Evolutionary conservation across 2,113 vertebrate genomes (phyloP).

Genomic region (Agelaius tricolor): DNA sequence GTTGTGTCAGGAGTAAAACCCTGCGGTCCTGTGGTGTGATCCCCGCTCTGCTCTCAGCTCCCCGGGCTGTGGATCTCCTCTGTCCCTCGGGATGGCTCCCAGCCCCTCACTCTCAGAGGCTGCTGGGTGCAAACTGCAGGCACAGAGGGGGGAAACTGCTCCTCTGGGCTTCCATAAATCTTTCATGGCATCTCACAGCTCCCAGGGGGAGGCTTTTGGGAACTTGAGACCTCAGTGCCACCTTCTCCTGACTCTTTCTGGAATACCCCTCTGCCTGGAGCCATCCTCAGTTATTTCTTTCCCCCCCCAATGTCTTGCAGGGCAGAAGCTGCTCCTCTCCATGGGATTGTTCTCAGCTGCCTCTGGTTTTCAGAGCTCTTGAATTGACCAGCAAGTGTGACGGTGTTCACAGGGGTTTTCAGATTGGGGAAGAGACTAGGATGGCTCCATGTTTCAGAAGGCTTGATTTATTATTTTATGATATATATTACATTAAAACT

Average conservation of each 20-base stretch:
- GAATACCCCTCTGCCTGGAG: not conserved
- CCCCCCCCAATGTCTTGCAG: fast-evolving
- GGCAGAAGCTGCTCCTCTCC: not conserved
- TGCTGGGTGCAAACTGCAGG: not conserved
- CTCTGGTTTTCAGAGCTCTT: not conserved
- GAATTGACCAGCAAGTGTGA: not conserved
- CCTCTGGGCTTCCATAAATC: not conserved
- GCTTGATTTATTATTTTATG: no score
- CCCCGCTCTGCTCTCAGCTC: not conserved
- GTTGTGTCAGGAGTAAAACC: fast-evolving
- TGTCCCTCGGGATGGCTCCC: fast-evolving
- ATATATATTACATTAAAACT: no score
- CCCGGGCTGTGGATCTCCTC: not conserved
- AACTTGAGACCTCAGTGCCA: not conserved
- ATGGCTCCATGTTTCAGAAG: no score
- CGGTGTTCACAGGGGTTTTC: no score
- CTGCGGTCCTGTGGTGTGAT: not conserved
- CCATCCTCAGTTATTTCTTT: not conserved
- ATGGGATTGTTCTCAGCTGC: not conserved
- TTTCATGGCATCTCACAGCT: not conserved
- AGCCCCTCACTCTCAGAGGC: not conserved
- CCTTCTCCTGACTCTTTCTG: not conserved
- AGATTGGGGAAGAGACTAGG: no score
- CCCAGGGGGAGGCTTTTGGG: not conserved
- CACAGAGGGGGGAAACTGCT: not conserved